Percentiles rank a stretch among this genome's conserved stretches.
Conservation (phyloP, 2,888 invertebrate genomes). For the Myathropa florea region DNA sequence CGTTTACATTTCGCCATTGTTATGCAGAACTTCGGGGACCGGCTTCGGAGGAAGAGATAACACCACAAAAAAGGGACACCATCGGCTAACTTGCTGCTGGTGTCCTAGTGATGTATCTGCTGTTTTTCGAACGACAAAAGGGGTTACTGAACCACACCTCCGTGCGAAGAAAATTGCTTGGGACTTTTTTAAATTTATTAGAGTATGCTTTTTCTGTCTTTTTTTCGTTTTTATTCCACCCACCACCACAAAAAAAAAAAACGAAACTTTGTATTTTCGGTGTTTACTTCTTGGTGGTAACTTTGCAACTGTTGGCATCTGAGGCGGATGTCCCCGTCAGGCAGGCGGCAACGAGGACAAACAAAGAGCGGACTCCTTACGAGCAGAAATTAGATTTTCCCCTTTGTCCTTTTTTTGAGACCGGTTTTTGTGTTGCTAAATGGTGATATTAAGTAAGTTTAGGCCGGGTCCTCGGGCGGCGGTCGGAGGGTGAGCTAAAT, state of each 20-base stretch:
- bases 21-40: constrained; percentile 20
- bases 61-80: neutral
- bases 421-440: neutral
- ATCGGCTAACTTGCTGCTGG: neutral
- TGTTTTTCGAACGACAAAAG: neutral
- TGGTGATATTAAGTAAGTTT: constrained; percentile 1
- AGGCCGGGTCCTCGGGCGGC: neutral
- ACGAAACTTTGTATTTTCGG: constrained; percentile 16
- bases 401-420: neutral
- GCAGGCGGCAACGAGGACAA: neutral
- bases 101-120: neutral
- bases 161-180: neutral
- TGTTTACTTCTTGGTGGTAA: constrained; percentile 32
- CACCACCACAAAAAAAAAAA: neutral
- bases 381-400: neutral
- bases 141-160: neutral
- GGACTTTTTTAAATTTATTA: constrained; percentile 2
- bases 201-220: neutral
- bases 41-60: neutral
- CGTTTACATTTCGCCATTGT: constrained; percentile 32
- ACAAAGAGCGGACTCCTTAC: neutral
- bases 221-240: neutral
- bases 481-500: neutral
- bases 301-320: constrained; percentile 31
- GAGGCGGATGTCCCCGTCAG: neutral